Evolutionary conservation across 2,888 invertebrate genomes (phyloP).

Genomic region (Globia sparganii): DNA sequence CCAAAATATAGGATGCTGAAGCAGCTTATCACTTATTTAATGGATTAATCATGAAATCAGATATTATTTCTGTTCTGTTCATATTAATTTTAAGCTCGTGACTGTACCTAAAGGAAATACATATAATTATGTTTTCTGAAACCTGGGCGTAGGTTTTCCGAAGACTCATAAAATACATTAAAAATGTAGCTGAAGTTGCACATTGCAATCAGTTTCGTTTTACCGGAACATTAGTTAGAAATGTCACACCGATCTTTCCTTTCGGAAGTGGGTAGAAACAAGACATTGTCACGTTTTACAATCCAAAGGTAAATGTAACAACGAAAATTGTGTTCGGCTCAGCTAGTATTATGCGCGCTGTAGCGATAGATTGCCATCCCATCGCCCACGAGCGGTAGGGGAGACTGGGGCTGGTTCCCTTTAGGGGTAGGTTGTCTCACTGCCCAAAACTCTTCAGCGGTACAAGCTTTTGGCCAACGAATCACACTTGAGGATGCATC

Average conservation of each 20-base stretch:
- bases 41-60: not conserved
- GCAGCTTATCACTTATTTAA: not conserved
- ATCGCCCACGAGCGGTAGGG: constrained; percentile 46
- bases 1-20: not conserved
- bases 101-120: not conserved
- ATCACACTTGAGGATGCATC: not conserved
- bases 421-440: not conserved
- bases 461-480: not conserved
- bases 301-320: constrained; percentile 40
- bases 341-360: constrained; percentile 31
- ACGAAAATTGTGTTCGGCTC: constrained; percentile 35
- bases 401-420: not conserved
- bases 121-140: not conserved
- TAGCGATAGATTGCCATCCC: constrained; percentile 50
- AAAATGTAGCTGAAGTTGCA: not conserved
- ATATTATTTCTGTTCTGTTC: not conserved
- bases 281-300: constrained; percentile 20
- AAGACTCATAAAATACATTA: not conserved
- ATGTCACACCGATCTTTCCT: constrained; percentile 12
- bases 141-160: not conserved
- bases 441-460: not conserved
- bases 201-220: not conserved
- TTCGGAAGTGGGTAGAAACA: constrained; percentile 31
- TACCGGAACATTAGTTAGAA: not conserved
- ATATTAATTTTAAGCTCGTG: not conserved